A percentile compares a stretch with the other conserved stretches of the same genome.
Conservation (phyloP, 1,140 invertebrate genomes). For the Leptinotarsa defecta region DNA sequence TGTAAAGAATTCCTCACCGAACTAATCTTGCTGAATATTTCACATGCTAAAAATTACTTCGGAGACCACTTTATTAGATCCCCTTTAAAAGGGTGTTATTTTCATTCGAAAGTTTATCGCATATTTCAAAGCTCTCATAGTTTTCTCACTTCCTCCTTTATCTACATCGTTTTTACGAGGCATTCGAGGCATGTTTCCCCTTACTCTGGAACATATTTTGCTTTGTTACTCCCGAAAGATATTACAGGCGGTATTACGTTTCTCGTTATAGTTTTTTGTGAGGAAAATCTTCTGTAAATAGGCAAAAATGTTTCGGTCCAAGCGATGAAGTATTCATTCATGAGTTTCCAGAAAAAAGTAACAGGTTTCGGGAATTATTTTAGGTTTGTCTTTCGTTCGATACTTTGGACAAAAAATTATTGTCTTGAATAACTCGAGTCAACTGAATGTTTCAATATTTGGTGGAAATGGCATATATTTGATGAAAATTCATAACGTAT, state of each 20-base stretch:
- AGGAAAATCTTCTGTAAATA: constrained; percentile 10
- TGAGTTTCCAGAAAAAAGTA: neutral
- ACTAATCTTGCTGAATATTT: neutral
- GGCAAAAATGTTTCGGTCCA: neutral
- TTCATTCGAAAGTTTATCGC: neutral
- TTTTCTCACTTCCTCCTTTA: constrained; percentile 1
- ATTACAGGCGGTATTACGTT: constrained; percentile 18
- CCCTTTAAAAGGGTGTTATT: neutral
- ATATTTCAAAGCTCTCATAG: neutral
- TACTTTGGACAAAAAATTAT: no score
- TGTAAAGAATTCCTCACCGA: neutral
- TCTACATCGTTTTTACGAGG: constrained; percentile 15
- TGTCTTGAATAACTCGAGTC: no score
- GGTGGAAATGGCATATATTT: no score
- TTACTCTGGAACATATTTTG: neutral
- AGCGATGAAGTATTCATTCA: neutral
- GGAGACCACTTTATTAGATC: constrained; percentile 6
- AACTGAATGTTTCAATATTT: no score
- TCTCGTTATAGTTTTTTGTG: constrained; percentile 16
- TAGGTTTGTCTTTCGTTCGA: no score
- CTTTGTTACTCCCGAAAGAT: constrained; percentile 22
- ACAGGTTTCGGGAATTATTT: no score
- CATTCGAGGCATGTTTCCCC: constrained; percentile 12
- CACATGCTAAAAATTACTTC: neutral
- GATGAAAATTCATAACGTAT: no score